phyloP scores from a whole-genome alignment of 2,113 vertebrate species.

The Protobothrops mucrosquamatus region DNA sequence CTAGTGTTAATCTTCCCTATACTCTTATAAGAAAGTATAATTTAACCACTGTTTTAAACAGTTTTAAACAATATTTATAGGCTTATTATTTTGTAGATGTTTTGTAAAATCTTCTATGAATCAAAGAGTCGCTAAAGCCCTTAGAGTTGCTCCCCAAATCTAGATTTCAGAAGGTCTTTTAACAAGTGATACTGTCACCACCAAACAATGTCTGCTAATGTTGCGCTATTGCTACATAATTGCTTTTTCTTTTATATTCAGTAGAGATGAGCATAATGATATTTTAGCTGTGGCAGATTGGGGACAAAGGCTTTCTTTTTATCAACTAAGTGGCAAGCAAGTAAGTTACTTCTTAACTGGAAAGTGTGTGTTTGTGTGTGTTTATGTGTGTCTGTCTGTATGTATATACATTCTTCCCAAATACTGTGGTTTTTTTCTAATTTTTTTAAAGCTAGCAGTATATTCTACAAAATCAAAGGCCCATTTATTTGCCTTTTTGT shows the following conservation, averaged over 20 bases:
- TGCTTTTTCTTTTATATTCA: slow-evolving; percentile 44
- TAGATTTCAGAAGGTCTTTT: neutral
- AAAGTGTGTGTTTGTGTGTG: neutral
- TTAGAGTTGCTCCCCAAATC: neutral
- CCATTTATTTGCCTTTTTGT: slow-evolving; percentile 2
- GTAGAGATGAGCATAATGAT: slow-evolving; percentile 94
- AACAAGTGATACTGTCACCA: neutral
- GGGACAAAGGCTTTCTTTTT: slow-evolving; percentile 96
- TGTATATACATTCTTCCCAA: neutral
- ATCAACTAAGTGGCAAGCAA: slow-evolving; percentile 97
- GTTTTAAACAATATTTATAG: too few species aligned
- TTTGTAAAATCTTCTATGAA: too few species aligned
- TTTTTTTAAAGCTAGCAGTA: neutral
- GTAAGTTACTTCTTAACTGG: slow-evolving; percentile 62
- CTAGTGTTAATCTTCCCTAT: neutral
- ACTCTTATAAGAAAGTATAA: neutral
- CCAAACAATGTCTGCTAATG: neutral
- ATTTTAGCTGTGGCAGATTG: slow-evolving; percentile 95
- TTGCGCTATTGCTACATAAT: neutral
- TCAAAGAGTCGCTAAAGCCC: neutral
- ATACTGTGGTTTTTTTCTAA: neutral
- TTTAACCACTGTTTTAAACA: neutral
- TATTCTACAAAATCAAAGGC: neutral
- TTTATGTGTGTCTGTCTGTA: neutral
- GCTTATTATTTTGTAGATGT: too few species aligned